Evolutionary conservation across 2,113 vertebrate genomes (phyloP).

Genomic region (Microtus ochrogaster): DNA sequence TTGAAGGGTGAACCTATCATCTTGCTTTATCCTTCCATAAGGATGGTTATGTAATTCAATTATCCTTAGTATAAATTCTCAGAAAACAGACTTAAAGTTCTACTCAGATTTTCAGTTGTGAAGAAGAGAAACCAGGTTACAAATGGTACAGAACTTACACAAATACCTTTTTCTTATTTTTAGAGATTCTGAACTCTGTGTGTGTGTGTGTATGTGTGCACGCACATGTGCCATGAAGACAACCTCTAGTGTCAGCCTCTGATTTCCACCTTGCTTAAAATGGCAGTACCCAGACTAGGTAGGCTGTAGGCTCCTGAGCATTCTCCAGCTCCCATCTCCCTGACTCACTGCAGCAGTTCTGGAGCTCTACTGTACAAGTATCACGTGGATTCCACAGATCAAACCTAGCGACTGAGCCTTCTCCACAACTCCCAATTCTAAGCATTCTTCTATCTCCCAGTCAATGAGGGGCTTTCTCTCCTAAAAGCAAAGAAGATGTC

Average conservation of each 20-base stretch:
- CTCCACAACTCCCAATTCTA: too few species aligned
- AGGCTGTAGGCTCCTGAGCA: neutral
- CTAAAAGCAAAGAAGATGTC: neutral
- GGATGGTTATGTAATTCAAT: neutral
- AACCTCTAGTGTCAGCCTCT: neutral
- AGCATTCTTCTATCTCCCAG: neutral
- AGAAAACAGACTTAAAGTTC: slow-evolving; percentile 2
- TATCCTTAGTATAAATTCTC: neutral
- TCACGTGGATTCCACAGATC: neutral
- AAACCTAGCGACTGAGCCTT: neutral
- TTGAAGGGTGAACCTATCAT: neutral
- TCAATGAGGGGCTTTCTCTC: neutral
- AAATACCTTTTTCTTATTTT: neutral
- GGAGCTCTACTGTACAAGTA: too few species aligned
- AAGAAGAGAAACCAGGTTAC: neutral
- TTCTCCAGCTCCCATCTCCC: neutral
- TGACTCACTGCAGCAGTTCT: neutral
- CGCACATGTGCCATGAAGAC: neutral
- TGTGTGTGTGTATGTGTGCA: neutral
- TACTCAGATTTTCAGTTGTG: neutral
- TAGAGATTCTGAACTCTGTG: neutral
- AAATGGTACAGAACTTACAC: neutral
- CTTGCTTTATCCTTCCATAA: neutral
- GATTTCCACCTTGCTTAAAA: neutral
- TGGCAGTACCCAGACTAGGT: neutral